Evolutionary conservation across 2,888 invertebrate species (phyloP).

Genomic region (Drosophila maculinotata): DNA sequence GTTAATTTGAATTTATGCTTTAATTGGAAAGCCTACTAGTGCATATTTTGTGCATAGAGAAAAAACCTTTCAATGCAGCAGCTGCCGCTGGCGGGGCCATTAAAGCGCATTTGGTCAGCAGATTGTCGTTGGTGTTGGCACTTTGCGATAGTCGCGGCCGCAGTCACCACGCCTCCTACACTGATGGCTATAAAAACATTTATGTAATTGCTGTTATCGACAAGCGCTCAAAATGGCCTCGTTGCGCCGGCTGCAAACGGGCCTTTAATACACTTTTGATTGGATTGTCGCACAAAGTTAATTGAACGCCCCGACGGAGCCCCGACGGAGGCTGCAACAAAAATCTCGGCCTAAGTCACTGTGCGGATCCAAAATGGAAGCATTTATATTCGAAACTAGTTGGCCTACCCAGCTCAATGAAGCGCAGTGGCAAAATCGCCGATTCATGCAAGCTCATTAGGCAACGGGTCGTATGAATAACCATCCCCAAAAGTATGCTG

Average conservation of each 20-base stretch:
- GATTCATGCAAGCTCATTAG: slow-evolving; percentile 79
- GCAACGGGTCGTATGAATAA: slow-evolving; percentile 53
- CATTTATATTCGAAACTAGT: slow-evolving; percentile 71
- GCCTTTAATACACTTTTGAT: slow-evolving; percentile 80
- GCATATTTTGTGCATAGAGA: slow-evolving; percentile 23
- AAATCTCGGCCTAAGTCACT: slow-evolving; percentile 55
- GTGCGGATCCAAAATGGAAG: slow-evolving; percentile 52
- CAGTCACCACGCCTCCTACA: slow-evolving; percentile 15
- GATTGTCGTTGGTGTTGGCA: slow-evolving; percentile 46
- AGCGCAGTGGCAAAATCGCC: slow-evolving; percentile 55
- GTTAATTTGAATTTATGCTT: slow-evolving; percentile 73
- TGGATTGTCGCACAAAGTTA: slow-evolving; percentile 81
- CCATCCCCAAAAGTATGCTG: slow-evolving; percentile 29
- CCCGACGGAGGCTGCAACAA: slow-evolving; percentile 33
- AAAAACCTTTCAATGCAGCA: slow-evolving; percentile 46
- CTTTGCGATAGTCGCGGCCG: slow-evolving; percentile 44
- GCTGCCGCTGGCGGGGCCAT: slow-evolving; percentile 52
- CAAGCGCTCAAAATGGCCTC: slow-evolving; percentile 68
- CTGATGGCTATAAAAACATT: slow-evolving; percentile 68
- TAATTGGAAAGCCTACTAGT: slow-evolving; percentile 59
- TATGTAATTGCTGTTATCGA: slow-evolving; percentile 82
- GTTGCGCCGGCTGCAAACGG: slow-evolving; percentile 61
- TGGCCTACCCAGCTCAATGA: slow-evolving; percentile 26
- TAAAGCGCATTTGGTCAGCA: slow-evolving; percentile 67
- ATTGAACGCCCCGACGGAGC: slow-evolving; percentile 66